Base-by-base conservation (phyloP, 2,797 vertebrate genomes). In the Premnoplex brunnescens region DNA sequence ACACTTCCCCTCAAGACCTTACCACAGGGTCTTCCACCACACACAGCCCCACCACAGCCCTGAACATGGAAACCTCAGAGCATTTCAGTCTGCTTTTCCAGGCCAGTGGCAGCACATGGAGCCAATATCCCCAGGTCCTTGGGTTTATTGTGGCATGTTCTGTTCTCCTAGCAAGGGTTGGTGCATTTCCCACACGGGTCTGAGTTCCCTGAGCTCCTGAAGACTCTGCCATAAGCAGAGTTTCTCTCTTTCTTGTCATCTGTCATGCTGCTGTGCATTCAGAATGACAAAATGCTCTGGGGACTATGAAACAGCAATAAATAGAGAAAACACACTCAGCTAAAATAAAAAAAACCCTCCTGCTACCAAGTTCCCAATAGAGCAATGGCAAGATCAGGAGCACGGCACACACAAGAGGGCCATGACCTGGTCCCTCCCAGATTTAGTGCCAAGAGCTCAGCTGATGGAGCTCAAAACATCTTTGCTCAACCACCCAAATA, bases 241-340 rank as follows among this genome's bases (percentile, higher is more conserved):
- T 59, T 78, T 52, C 32, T 72, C 43, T 69, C 9, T 64, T 79
- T 74, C 58, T 64, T 55, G 41, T 49, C 68, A 90, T 83, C 37
- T 23, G 51, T 68, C 46, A n/a, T 6, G 18, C 60, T 84, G 66
- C 72, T 95, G 4, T 68, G 85, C 32, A 58, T 24, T 58, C 56
- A 18, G 6, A 28, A 64, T n/a, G 64, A 59, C 49, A 69, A 91
- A 96, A 77, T n/a, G 9, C 56, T 78, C 73, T 39, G 48, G 58
- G 44, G 73, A 81, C 67, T 56, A n/a, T 22, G 48, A 96, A 92
- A 60, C 22, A 75, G 67, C 46, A 48, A 28, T 20, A 71, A 82
- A 73, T 6, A 68, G 84, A 85, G 24, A 66, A 63, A 84, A 48
- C 15, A 64, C 46, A 84, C 69, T 55, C 69, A 73, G 66, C 9